Percentiles rank a stretch among this genome's conserved stretches.
These are phyloP conservation scores for Hydractinia symbiolongicarpus DNA, from an alignment of 30 jellyfish, hydroid and myxozoan species.

Conservation along the genomic window DNA sequence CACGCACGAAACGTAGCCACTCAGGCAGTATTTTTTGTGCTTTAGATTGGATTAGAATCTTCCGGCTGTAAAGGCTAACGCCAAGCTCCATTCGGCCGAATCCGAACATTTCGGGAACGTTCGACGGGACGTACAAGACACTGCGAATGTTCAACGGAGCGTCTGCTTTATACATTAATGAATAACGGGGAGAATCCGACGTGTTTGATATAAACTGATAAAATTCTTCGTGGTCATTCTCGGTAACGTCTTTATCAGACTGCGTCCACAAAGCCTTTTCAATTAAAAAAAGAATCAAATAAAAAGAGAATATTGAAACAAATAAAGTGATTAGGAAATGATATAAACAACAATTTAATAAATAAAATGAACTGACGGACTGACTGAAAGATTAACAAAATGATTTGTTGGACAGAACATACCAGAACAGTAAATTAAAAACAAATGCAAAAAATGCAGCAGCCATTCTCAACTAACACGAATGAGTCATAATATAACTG, in stretches of 20 bases:
- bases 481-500: too few relatives aligned
- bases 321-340: not conserved
- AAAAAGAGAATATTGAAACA: not conserved
- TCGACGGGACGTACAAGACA: slow-evolving; percentile 76
- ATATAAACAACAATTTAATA: not conserved
- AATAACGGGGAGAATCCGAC: slow-evolving; percentile 89
- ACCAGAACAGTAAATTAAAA: too few relatives aligned
- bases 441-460: too few relatives aligned
- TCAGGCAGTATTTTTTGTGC: slow-evolving; percentile 81
- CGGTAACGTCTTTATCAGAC: slow-evolving; percentile 50
- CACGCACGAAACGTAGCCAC: slow-evolving; percentile 92
- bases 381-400: too few relatives aligned
- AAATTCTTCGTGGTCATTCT: slow-evolving; percentile 80
- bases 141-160: slow-evolving; percentile 95
- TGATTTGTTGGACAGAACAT: too few relatives aligned
- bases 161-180: slow-evolving; percentile 81
- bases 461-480: too few relatives aligned
- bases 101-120: slow-evolving; percentile 79
- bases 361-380: too few relatives aligned
- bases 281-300: not conserved
- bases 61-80: slow-evolving; percentile 76
- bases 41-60: slow-evolving; percentile 89
- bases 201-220: slow-evolving; percentile 94
- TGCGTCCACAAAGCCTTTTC: slow-evolving; percentile 89
- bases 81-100: slow-evolving; percentile 89